Evolutionary conservation across 2,888 invertebrate species (phyloP), one percentile per base, ranked within the genome.

Genomic region (Agrotis puta): DNA sequence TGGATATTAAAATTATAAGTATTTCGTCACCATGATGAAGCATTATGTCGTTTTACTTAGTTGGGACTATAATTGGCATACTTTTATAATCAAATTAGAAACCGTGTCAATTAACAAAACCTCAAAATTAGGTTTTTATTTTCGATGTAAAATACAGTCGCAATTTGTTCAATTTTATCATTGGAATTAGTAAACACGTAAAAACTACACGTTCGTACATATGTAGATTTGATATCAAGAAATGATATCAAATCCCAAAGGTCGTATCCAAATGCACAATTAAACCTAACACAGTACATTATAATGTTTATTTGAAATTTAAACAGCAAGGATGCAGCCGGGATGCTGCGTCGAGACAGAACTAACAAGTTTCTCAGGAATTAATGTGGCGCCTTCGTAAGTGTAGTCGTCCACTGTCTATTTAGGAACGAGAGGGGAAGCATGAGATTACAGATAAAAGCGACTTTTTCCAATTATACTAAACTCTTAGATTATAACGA

Each of bases 331-430:
- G 79, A 80, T 86, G 81, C 80, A 79, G 82, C 82, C 77, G 59
- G 79, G 79, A 76, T 79, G 65, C 84, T 83, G 85, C 87, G 82
- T 82, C 83, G 85, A 85, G 85, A 77, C 87, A 87, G 84, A 82
- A 86, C 88, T 89, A 89, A 88, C 89, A 88, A 90, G 88, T 89
- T 89, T 83, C 82, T 73, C 77, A 84, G 80, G 85, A 89, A 87
- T 87, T 87, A 88, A 82, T 80, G 80, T 84, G 84, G 78, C 84
- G 81, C 84, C 83, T 84, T 82, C 43, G 79, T 64, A 14, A 74
- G 54, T 57, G 81, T 79, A 77, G 70, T 81, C 83, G 78, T 78
- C 75, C 88, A 88, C 67, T 83, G 71, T 54, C 43, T 67, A 56
- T 63, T 64, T 56, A 50, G 54, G 16, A 56, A 70, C 75, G 53